Evolutionary conservation across 2,797 vertebrate species (phyloP), one percentile per base, ranked within the genome.

Genomic region (Liparis tanakae): DNA sequence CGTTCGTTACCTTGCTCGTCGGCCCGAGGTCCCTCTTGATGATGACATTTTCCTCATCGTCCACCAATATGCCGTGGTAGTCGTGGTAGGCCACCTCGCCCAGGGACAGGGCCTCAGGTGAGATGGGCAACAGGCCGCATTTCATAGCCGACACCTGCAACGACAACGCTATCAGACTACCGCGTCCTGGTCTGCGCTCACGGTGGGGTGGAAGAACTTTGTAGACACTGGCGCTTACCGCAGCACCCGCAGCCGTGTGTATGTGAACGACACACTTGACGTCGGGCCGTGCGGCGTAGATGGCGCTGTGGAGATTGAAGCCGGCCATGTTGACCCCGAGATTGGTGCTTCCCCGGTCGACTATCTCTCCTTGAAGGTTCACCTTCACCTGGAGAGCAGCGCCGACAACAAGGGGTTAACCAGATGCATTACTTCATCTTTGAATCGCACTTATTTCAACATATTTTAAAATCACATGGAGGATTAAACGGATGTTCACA

Each of bases 71-170:
- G 70, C 98, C 98, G 0, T 98, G 96, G 86, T 99, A 99, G 91
- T 99, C 97, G 18, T 99, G 98, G 79, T 99, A 99, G 70, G 95
- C 74, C 86, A 99, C 93, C 74, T 97, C 97, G 5, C 98, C 98
- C 7, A 99, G 94, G 30, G 96, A 95, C 81, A 99, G 94, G 0
- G 97, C 96, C 91, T 99, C 97, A 0, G 98, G 98, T 10, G 97
- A 99, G 82, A 99, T 96, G 5, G 97, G 97, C 83, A 99, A 76
- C 67, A 99, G 95, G 54, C 98, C 98, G 14, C 96, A 98, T 62
- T 98, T 99, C 98, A 99, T 99, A 25, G 98, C 97, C 0, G 98
- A 99, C 68, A 99, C 97, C 98, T 99, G 80, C 41, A 74, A 64
- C 25, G 4, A 4, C 20, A 58, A 43, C n/a, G 66, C 25, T 3